Conservation (phyloP, 2,797 vertebrate species). For the Aplochiton taeniatus region DNA sequence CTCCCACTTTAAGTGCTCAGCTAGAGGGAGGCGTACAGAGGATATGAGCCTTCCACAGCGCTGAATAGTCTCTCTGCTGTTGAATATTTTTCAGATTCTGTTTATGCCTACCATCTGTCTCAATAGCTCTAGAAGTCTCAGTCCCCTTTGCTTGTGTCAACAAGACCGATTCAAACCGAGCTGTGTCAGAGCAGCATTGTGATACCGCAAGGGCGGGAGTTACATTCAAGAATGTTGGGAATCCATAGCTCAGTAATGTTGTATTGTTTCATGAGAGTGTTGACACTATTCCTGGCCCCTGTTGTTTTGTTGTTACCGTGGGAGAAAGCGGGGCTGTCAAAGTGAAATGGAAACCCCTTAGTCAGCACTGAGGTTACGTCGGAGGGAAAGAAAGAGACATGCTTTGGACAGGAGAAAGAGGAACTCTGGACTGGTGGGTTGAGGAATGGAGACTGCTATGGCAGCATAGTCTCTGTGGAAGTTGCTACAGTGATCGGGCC, state of each 20-base stretch:
- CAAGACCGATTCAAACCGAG: conserved; percentile 1
- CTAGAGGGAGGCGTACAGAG: conserved; percentile 7
- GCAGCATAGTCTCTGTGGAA: conserved; percentile 14
- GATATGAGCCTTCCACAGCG: conserved; percentile 24
- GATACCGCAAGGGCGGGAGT: background rate
- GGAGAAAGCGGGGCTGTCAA: conserved; percentile 44
- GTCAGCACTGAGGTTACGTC: conserved; percentile 43
- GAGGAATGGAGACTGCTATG: conserved; percentile 5
- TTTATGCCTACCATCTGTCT: conserved; percentile 36
- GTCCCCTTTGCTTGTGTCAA: conserved; percentile 8
- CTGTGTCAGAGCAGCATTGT: background rate
- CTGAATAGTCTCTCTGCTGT: conserved; percentile 1
- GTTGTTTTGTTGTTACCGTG: conserved; percentile 26
- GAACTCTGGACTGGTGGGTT: conserved; percentile 23
- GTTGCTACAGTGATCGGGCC: conserved; percentile 8
- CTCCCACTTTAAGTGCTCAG: conserved; percentile 28
- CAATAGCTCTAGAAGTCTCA: background rate
- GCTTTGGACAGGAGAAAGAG: conserved; percentile 12
- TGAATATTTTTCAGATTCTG: conserved; percentile 5
- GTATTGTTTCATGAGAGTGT: conserved; percentile 23
- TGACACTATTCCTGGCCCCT: conserved; percentile 42
- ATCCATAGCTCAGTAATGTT: conserved; percentile 14
- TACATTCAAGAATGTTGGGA: background rate
- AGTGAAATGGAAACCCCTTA: conserved; percentile 54
- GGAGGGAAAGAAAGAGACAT: background rate